Evolutionary conservation across 2,113 vertebrate genomes (phyloP).

Genomic region (Phyllostomus hastatus): DNA sequence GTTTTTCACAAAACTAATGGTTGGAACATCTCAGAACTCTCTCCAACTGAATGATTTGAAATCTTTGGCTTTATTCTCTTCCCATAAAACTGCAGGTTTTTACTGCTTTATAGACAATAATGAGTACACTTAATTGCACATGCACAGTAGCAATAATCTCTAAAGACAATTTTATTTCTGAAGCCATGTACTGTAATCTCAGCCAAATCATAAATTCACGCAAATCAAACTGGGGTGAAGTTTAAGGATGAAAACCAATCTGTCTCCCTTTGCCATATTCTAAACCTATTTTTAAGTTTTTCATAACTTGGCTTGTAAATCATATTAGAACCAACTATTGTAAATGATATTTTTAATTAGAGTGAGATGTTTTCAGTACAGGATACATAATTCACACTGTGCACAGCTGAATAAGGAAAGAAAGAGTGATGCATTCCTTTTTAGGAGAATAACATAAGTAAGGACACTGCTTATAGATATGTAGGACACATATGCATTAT

Average conservation of each 20-base stretch:
- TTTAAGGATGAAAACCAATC: conserved; percentile 14
- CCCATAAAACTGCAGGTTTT: conserved; percentile 47
- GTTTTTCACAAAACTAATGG: conserved; percentile 53
- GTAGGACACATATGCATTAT: background rate
- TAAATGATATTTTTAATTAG: conserved; percentile 36
- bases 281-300: background rate
- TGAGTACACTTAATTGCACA: conserved; percentile 56
- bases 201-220: conserved; percentile 35
- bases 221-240: conserved; percentile 46
- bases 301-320: background rate
- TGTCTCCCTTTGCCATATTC: background rate
- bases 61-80: conserved; percentile 37
- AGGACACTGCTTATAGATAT: background rate
- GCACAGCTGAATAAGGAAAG: background rate
- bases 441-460: background rate
- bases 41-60: conserved; percentile 64
- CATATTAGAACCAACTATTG: conserved; percentile 5
- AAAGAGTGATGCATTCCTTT: background rate
- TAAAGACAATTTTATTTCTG: conserved; percentile 65
- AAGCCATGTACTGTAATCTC: conserved; percentile 56
- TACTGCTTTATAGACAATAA: conserved; percentile 47
- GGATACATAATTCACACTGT: background rate
- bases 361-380: background rate
- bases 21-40: conserved; percentile 60
- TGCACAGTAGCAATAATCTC: conserved; percentile 36